Base-by-base conservation (phyloP, 2,888 invertebrate species). In the Drosophila aldrichi region DNA sequence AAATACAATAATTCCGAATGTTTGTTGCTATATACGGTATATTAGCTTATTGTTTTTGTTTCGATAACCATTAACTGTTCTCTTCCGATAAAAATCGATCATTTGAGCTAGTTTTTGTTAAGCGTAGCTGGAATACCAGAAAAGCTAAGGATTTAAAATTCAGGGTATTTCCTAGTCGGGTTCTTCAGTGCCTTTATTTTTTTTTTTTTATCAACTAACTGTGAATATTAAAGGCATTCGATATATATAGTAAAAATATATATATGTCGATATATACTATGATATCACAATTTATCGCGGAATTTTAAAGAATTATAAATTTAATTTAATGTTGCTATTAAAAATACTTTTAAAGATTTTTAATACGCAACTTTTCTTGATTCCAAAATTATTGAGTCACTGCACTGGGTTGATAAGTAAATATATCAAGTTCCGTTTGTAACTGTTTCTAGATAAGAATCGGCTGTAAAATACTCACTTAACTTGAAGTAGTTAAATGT, bases 361-460 rank as follows among this genome's bases (percentile, higher is more conserved):
- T 14, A 14, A 44, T n/a, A 12, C 3, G 18, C 29, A 18, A 18
- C 14, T 18, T 32, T 14, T 14, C 10, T 20, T 0, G 14, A 34
- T 49, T 49, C 32, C 32, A 16, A 36, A 52, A 52, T 16, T 34
- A 36, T 22, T 52, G 36, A 52, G 36, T 52, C 51, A 52, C 6
- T 9, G 20, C 9, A 16, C 32, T 36, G 22, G 16, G 20, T 38
- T 22, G 16, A n/a, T 10, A 9, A 34, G 1, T 36, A 36, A 10
- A 36, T 52, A 52, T 40, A 40, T 40, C 40, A 29, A 38, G 40
- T 54, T 54, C 40, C 54, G n/a, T 54, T 54, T 3, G 8, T 12
- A 52, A 22, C 5, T 36, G 51, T 6, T 40, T 25, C 2, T 18
- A 29, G 54, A 54, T 54, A 54, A 54, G 54, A 54, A 40, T 25